Conservation (phyloP, 1,140 invertebrate species). For the Brachionus angularis region DNA sequence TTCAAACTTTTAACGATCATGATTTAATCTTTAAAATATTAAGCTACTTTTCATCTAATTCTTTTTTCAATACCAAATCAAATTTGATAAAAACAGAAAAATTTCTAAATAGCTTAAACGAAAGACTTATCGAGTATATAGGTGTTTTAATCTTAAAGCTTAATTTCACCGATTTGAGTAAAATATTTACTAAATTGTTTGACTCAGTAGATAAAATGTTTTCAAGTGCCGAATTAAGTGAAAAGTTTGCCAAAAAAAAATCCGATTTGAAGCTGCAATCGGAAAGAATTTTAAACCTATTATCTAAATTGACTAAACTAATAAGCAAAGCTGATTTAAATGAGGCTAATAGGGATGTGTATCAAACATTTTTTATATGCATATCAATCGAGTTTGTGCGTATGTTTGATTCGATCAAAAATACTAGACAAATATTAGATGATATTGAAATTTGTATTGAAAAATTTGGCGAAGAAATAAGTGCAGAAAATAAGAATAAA, state of each 20-base stretch:
- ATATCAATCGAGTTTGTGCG: constrained; percentile 23
- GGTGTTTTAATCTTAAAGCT: not conserved
- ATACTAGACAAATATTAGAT: constrained; percentile 12
- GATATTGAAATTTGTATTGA: constrained; percentile 23
- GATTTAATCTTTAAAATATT: constrained; percentile 3
- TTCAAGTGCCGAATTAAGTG: no score
- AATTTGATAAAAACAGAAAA: constrained; percentile 13
- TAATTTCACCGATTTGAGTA: no score
- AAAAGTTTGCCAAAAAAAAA: no score
- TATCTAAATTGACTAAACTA: not conserved
- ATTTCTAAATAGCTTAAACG: not conserved
- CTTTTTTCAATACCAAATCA: not conserved
- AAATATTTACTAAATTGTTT: no score
- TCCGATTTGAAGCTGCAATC: no score
- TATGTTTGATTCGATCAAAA: constrained; percentile 30
- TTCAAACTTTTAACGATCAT: not conserved
- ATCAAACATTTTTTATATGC: constrained; percentile 29
- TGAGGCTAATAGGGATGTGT: not conserved
- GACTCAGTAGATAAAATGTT: no score
- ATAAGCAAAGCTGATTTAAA: not conserved
- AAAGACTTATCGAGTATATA: not conserved
- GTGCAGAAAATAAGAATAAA: not conserved
- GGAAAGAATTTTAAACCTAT: no score
- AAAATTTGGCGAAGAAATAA: not conserved
- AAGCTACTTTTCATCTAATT: constrained; percentile 1